phyloP scores from a whole-genome alignment of 2,113 vertebrate species.

The Daphoenositta chrysoptera region DNA sequence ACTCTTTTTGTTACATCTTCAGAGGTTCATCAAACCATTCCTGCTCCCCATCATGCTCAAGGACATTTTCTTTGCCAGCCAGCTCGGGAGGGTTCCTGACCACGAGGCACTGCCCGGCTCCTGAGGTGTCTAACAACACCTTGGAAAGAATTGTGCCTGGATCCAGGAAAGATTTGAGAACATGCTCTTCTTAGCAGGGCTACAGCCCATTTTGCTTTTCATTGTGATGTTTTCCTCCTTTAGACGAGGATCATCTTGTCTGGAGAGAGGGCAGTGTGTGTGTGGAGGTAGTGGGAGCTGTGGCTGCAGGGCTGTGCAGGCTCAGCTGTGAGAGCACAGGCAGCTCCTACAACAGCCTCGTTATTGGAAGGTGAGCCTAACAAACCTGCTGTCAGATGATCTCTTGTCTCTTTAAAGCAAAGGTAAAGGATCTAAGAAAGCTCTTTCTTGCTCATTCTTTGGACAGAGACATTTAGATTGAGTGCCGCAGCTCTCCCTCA shows the following conservation, averaged over 20 bases:
- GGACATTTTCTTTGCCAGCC: neutral
- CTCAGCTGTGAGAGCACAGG: neutral
- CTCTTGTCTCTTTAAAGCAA: conserved; percentile 16
- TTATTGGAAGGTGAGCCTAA: neutral
- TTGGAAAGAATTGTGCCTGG: neutral
- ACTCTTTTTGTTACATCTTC: neutral
- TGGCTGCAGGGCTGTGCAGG: neutral
- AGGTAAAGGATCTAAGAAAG: conserved; percentile 11
- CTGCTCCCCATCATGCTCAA: neutral
- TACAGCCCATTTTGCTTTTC: neutral
- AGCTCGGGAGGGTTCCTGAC: neutral
- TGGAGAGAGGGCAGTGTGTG: neutral
- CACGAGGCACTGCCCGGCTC: neutral
- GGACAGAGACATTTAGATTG: neutral
- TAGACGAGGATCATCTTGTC: neutral
- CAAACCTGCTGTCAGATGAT: neutral
- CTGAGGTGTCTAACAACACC: neutral
- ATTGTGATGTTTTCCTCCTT: neutral
- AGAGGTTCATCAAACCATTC: neutral
- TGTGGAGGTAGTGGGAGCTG: neutral
- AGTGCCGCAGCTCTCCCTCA: rapidly evolving
- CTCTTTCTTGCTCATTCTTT: neutral
- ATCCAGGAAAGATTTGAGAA: neutral
- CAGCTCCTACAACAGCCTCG: neutral
- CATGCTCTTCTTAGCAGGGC: neutral